These are phyloP conservation scores for Tragopan temminckii DNA, from an alignment of 2,797 vertebrate genomes.

Conservation along the genomic window DNA sequence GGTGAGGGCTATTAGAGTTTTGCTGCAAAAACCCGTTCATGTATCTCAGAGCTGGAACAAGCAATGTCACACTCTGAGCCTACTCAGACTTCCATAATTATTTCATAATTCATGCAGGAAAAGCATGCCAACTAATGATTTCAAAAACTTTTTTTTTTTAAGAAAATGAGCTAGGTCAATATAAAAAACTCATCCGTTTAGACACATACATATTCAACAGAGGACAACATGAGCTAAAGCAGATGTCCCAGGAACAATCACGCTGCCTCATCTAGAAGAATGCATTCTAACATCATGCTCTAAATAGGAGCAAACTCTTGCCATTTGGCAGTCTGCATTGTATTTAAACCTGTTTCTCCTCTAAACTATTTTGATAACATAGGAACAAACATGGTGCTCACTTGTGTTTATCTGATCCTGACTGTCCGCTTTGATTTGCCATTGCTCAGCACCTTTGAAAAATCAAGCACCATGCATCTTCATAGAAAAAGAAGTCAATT, in stretches of 20 bases:
- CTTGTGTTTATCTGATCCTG: not conserved
- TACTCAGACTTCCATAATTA: not conserved
- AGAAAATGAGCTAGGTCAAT: not conserved
- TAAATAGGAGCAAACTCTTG: not conserved
- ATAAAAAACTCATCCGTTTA: not conserved
- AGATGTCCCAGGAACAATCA: not conserved
- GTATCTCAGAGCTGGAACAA: not conserved
- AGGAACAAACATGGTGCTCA: not conserved
- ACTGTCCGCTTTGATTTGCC: not conserved
- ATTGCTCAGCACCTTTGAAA: not conserved
- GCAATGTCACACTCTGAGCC: not conserved
- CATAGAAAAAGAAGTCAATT: not conserved
- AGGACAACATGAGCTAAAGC: not conserved
- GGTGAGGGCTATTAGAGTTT: not conserved
- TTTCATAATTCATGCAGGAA: not conserved
- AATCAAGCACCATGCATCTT: not conserved
- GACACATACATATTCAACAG: not conserved
- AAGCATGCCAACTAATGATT: not conserved
- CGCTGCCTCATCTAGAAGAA: not conserved
- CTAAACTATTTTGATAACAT: not conserved
- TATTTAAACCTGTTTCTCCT: not conserved
- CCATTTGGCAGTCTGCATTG: not conserved
- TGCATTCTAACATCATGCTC: not conserved
- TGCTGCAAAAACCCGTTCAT: not conserved
- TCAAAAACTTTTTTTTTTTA: rapidly evolving